Conservation (phyloP, 2,888 invertebrate species). For the Cheilosia vulpina region DNA sequence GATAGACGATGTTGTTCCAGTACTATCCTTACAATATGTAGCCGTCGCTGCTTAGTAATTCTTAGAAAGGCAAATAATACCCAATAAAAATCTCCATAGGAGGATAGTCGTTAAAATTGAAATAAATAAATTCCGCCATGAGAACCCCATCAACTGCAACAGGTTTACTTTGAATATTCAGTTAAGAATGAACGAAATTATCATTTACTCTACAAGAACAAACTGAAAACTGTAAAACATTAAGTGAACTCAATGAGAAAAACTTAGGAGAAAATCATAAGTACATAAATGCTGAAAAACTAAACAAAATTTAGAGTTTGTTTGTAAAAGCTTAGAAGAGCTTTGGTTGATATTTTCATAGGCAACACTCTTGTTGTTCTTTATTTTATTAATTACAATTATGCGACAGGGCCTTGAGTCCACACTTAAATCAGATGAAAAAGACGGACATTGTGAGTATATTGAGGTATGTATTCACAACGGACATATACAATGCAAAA, state of each 20-base stretch:
- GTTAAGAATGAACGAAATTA: conserved; percentile 32
- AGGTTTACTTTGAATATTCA: conserved; percentile 1
- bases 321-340: conserved; percentile 84
- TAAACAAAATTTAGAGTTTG: conserved; percentile 78
- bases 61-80: too few relatives aligned
- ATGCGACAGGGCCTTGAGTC: conserved; percentile 12
- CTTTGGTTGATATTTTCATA: conserved; percentile 82
- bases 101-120: neutral
- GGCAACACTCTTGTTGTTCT: conserved; percentile 79
- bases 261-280: conserved; percentile 23
- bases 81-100: too few relatives aligned
- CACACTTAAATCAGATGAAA: conserved; percentile 39
- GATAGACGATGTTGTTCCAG: too few relatives aligned
- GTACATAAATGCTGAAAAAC: conserved; percentile 37
- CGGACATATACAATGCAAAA: conserved; percentile 54
- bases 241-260: conserved; percentile 49
- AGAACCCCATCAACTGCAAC: conserved; percentile 1
- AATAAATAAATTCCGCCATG: conserved; percentile 2
- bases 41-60: too few relatives aligned
- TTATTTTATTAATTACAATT: conserved; percentile 13
- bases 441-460: conserved; percentile 49
- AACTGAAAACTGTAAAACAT: conserved; percentile 27
- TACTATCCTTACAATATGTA: too few relatives aligned
- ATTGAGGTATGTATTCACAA: conserved; percentile 37
- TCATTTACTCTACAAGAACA: conserved; percentile 36